Base-by-base conservation (phyloP, 2,888 invertebrate genomes). In the Autographa gamma region DNA sequence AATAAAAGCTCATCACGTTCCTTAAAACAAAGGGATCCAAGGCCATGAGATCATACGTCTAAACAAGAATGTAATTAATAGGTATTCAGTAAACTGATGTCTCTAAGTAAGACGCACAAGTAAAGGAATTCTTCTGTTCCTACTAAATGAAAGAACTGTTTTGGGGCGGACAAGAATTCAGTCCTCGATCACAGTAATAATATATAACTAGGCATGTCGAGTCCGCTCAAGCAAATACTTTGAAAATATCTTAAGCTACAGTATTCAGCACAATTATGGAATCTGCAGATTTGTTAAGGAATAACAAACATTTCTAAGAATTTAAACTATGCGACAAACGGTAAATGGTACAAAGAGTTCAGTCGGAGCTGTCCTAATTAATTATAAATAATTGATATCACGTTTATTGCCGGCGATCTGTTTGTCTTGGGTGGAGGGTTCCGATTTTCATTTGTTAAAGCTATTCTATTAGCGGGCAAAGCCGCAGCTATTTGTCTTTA, bases 51-150 rank as follows among this genome's bases (percentile, higher is more conserved):
- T 66, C 32, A 60, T 77, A 66, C 63, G 48, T 64, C 60, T 13
- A 65, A 63, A 80, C 62, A 77, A 65, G 77, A 77, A 80, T 80
- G 65, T 77, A 61, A 77, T 80, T 77, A 76, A 72, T 77, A 77
- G 73, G 77, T 80, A 72, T 80, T 77, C 66, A 66, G 66, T 52
- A 73, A 80, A 80, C 69, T 73, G 63, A 77, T 80, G 65, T 80
- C 80, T 16, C 16, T 19, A 38, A 43, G 60, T 60, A 73, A 41
- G 38, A 41, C n/a, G 19, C 54, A 48, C 52, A 63, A 65, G 73
- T 68, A 80, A 77, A 77, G 66, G 77, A 66, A 66, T 79, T 66
- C 80, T 54, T 61, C 58, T 54, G 41, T 68, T 25, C 25, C 25
- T 25, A 61, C 59, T 70, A 61, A 69, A 71, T 69, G 64, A 71